A percentile compares a stretch with the other conserved stretches of the same genome.
Evolutionary conservation across 2,113 vertebrate genomes (phyloP).

Genomic region (Callorhinus ursinus): DNA sequence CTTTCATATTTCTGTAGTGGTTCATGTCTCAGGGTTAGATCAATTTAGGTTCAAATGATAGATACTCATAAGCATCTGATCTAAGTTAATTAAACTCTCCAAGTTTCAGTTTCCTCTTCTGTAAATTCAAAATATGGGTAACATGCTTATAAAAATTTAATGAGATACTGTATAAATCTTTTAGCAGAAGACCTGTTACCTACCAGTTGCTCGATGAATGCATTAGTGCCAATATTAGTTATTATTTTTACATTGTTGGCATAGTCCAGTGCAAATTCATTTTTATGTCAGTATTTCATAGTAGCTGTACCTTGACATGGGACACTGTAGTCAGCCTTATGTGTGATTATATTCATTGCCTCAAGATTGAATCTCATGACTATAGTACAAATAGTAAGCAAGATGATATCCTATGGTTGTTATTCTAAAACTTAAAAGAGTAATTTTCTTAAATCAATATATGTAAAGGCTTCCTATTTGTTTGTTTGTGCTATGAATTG

Average conservation of each 20-base stretch:
- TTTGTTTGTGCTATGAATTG: neutral
- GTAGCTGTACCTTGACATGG: neutral
- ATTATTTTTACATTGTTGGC: neutral
- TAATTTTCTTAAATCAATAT: constrained; percentile 15
- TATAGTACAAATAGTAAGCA: neutral
- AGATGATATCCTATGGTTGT: neutral
- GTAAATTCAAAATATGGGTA: neutral
- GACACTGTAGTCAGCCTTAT: neutral
- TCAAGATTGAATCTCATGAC: neutral
- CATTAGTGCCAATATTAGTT: neutral
- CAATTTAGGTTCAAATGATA: neutral
- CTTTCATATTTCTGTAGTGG: neutral
- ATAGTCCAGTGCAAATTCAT: neutral
- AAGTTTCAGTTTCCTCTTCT: neutral
- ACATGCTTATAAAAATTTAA: neutral
- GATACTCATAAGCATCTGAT: neutral
- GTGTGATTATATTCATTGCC: neutral
- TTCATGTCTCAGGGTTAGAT: neutral
- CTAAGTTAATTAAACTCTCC: neutral
- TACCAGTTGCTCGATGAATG: neutral
- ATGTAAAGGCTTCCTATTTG: neutral
- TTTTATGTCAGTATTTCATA: neutral
- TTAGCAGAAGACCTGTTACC: neutral
- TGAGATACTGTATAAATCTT: neutral
- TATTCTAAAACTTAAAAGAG: neutral